Base-by-base conservation (phyloP, 2,113 vertebrate genomes). In the Callopanchax toddi region DNA sequence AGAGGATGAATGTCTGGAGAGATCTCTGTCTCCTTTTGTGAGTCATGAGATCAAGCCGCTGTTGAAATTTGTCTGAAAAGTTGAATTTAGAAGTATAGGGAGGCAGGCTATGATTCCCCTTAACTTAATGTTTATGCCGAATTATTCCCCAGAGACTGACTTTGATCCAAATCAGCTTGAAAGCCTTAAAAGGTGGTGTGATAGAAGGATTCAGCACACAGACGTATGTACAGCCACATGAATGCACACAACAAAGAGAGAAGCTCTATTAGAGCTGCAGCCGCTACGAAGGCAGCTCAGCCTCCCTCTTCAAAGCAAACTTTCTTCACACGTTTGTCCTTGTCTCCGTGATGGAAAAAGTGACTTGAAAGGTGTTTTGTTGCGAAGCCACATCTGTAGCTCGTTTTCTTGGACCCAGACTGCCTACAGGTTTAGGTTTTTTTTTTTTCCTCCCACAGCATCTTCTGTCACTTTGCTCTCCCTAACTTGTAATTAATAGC, bases 131-230 rank as follows among this genome's bases (percentile, higher is more conserved):
- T 84, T 85, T 77, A 69, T 78, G n/a, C n/a, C n/a, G n/a, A n/a
- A 70, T 85, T 79, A 74, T 77, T 53, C 68, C 75, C 80, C 79
- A 46, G 80, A 78, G 83, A 84, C 76, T 56, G 61, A 80, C 87
- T 89, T 88, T 89, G 85, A 87, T 88, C 71, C 73, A 78, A 85
- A 87, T 82, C 76, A 76, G 85, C 81, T 81, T 79, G 76, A 81
- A 86, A 83, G 86, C 83, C 85, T 84, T 79, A 84, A 86, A 82
- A 78, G 60, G 60, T 82, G 69, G 57, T 74, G 79, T 60, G 80
- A 76, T 79, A 59, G 78, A 76, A 71, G 48, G 76, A 81, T 86
- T 72, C 45, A 80, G 76, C 48, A 72, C 44, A 61, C 49, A 74
- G n/a, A 42, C 45, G 16, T 36, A 77, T 48, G 37, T 10, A 59